phyloP scores from a whole-genome alignment of 2,797 vertebrate species.

The Tokudaia tokunoshimensis region DNA sequence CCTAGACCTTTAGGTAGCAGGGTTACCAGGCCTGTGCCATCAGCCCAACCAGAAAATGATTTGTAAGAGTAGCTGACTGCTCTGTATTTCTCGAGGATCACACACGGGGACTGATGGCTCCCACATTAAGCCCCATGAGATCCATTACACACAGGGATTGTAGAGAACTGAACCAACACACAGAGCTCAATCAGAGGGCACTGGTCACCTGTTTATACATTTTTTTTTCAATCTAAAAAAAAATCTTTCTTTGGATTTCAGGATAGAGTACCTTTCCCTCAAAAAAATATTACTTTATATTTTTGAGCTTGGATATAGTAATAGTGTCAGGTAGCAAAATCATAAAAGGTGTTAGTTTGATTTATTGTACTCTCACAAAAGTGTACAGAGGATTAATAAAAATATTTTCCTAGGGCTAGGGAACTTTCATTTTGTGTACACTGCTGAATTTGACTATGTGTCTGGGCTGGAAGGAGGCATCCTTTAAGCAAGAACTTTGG shows the following conservation, averaged over 20 bases:
- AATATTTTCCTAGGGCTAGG: conserved; percentile 55
- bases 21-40: too few species aligned
- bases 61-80: neutral
- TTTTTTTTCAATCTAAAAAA: conserved; percentile 51
- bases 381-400: conserved; percentile 42
- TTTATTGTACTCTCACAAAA: conserved; percentile 68
- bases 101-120: neutral
- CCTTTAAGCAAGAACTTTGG: conserved; percentile 26
- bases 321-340: conserved; percentile 39
- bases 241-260: conserved; percentile 29
- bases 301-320: conserved; percentile 41
- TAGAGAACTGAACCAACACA: fast-evolving
- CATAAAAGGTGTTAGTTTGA: conserved; percentile 68
- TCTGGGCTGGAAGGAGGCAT: conserved; percentile 14
- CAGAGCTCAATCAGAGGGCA: conserved; percentile 10
- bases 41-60: neutral
- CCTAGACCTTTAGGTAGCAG: neutral
- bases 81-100: neutral
- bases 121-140: neutral
- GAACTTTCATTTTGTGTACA: conserved; percentile 58
- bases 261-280: neutral
- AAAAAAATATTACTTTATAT: conserved; percentile 38
- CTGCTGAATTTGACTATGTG: conserved; percentile 39
- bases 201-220: neutral
- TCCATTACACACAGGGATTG: neutral